Evolutionary conservation across 2,888 invertebrate genomes (phyloP), one percentile per base, ranked within the genome.

Genomic region (Sphaerophoria taeniata): DNA sequence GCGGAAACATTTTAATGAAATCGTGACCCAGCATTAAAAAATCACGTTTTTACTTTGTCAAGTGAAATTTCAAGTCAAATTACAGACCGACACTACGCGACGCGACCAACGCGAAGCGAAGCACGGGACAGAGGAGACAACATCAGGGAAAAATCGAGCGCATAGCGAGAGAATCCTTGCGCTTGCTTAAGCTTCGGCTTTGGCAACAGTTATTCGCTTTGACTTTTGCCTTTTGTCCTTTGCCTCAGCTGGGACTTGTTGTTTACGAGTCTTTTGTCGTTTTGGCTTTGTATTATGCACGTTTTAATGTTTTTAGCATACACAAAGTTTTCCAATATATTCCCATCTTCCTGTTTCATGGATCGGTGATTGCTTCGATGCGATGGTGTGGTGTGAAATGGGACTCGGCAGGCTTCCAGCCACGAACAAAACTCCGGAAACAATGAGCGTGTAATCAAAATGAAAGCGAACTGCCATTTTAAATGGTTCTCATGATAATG

Each of bases 1-100:
- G 73, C 76, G 85, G 76, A 77, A 77, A 63, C 76, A 77, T 85
- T 85, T 81, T 81, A 85, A 85, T 85, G 85, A 85, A 85, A 85
- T 85, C 85, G 85, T 85, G 85, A 85, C 85, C 85, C 70, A 70
- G 85, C 85, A 85, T 85, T 85, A 85, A 85, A 85, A 85, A 81
- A 81, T 85, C 81, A 85, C 81, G 81, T 81, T 81, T 24, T 70
- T 73, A 85, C 81, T 85, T 85, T 85, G 76, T 81, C 85, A 81
- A 80, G 76, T 61, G 60, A 56, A 73, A 85, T 85, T 76, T 69
- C 71, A 76, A 76, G 81, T 76, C 76, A 77, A 77, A 76, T 85
- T 73, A 76, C 73, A 70, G 6, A 5, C 11, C 43, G 55, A 60
- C 60, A 51, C 16, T 56, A 12, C 6, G 9, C 12, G 33, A 39